These are phyloP conservation scores for Eutrigla gurnardus DNA, from an alignment of 2,797 vertebrate genomes.

Conservation along the genomic window DNA sequence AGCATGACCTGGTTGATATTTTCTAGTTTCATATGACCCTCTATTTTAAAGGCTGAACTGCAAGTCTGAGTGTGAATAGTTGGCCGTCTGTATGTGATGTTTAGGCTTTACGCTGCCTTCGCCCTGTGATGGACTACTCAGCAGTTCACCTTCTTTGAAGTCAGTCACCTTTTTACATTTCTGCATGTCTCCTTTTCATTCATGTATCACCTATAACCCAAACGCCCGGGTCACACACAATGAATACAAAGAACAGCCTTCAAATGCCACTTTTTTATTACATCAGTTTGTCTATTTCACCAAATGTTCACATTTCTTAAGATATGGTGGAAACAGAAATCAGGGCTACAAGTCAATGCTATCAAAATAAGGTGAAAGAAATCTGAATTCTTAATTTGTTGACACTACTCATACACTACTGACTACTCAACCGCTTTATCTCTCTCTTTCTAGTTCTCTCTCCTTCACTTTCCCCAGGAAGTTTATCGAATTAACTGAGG, in stretches of 20 bases:
- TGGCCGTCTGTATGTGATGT: neutral
- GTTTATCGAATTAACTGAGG: constrained; percentile 68
- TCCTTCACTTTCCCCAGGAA: constrained; percentile 31
- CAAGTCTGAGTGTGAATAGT: too few relatives aligned
- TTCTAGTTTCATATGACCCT: too few relatives aligned
- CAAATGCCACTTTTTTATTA: neutral
- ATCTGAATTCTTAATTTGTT: neutral
- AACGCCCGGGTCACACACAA: neutral
- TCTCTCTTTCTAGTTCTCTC: constrained; percentile 9
- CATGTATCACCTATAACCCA: neutral
- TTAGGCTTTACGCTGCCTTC: too few relatives aligned
- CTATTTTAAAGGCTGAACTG: too few relatives aligned
- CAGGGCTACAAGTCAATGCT: neutral
- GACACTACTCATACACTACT: too few relatives aligned
- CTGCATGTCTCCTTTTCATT: neutral
- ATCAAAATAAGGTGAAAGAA: neutral
- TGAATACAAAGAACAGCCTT: neutral
- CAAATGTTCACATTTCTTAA: neutral
- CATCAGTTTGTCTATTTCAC: neutral
- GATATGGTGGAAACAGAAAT: neutral
- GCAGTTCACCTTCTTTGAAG: neutral
- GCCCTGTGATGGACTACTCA: too few relatives aligned
- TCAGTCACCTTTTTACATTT: neutral
- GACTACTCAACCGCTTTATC: constrained; percentile 8
- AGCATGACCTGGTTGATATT: too few relatives aligned